Evolutionary conservation across 1,140 invertebrate species (phyloP), one percentile per base, ranked within the genome.

Genomic region (Mizuhopecten yessoensis): DNA sequence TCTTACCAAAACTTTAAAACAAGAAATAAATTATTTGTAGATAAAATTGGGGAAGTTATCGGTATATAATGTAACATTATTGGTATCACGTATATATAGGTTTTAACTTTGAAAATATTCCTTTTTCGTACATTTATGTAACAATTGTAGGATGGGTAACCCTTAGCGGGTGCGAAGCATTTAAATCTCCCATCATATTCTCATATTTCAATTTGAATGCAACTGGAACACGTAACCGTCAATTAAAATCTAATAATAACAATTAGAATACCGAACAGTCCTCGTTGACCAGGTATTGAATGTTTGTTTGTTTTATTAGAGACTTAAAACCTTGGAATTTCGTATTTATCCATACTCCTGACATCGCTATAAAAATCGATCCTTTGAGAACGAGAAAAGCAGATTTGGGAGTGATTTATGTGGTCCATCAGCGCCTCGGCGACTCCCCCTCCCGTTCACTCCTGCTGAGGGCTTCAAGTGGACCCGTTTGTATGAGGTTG

Each of bases 271-370:
- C 0, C 17, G 42, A 45, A 45, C 9, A 9, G 1, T 17, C 57
- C 0, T 0, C 57, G n/a, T n/a, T 49, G 45, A 75, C 57, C 57
- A 75, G 57, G 57, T 75, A 75, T 75, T 75, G 23, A 75, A 11
- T n/a, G 57, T 75, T 75, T 75, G 57, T 75, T 75, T 75, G 57
- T 75, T 75, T 75, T 75, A 75, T 75, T 75, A 75, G 57, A 75
- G 57, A 75, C 57, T 75, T 75, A 75, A 75, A 75, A 75, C 57
- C 57, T 75, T n/a, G 57, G 57, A 75, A 75, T 75, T 75, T 75
- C 57, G 23, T 75, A 17, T 75, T 75, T 29, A 75, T n/a, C 23
- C 57, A 75, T 9, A 75, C 57, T 75, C 57, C n/a, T 75, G 57
- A 75, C 57, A 75, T 3, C 23, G 17, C n/a, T 29, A 75, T 29